Evolutionary conservation across 2,113 vertebrate genomes (phyloP), one percentile per base, ranked within the genome.

Genomic region (Callochromis pleurospilus): DNA sequence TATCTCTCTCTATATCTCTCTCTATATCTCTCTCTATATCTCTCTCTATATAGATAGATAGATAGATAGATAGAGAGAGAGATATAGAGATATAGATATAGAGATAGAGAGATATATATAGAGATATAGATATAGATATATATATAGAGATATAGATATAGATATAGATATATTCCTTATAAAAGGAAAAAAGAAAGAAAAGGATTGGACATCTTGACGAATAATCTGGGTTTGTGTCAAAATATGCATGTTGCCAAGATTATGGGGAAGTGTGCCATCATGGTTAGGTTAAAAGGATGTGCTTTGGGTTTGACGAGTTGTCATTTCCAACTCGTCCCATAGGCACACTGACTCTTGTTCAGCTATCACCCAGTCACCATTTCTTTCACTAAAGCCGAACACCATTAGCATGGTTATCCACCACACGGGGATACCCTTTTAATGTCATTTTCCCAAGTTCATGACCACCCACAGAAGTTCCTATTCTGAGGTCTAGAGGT

Each of bases 351-450:
- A 24, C 12, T 21, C 19, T 40, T 68, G 62, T 21, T 68, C 33
- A 5, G 33, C 36, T 21, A 68, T 0, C 19, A 12, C 36, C 11
- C 11, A 13, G 0, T 21, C 62, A 38, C 33, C 19, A 42, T 15
- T 42, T 42, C 38, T 42, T 15, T 3, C 38, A 40, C 7, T 14
- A 21, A 9, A 70, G 65, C 36, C 0, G 0, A 26, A 73, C 38
- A 42, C 38, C 21, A 14, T 45, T 73, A 45, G 62, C 19, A 9
- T 68, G 0, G 19, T 45, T 26, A 45, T 45, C 21, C 1, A 45
- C 10, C 21, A 4, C 62, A 68, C 7, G 0, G 36, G 2, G 12
- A 68, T 6, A 45, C 38, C 38, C 38, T 45, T 26, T 45, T 26
- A 45, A 42, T 45, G 38, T 73, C 38, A 45, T 73, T 73, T 73